Base-by-base conservation (phyloP, 2,113 vertebrate species). In the Chlamydotis undulata region DNA sequence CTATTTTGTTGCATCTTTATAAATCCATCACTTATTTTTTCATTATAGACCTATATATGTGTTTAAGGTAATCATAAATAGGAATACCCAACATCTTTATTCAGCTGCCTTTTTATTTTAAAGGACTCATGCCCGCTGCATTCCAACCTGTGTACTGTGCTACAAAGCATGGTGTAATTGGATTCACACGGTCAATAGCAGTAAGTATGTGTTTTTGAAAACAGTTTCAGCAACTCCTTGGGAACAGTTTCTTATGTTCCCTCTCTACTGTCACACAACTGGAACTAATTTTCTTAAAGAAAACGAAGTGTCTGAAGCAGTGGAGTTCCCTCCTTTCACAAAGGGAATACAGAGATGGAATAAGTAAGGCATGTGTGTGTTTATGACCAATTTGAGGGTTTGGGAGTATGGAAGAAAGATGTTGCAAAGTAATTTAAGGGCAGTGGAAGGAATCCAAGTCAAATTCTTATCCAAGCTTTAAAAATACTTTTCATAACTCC, bases 101-200 rank as follows among this genome's bases (percentile, higher is more conserved):
- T 83, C 39, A 73, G 63, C n/a, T 96, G 16, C 57, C 39, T 96
- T 90, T 95, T 49, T 97, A 64, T 97, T 75, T 98, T 97, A 67
- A 97, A 99, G 99, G 99, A 61, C 99, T 99, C 90, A 97, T 99
- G 79, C 99, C 99, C 68, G 98, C 98, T 74, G 98, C 99, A 33
- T 98, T 99, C 61, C 99, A 99, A 93, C 99, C 99, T 45, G 99
- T 99, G 56, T 99, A 99, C 92, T 99, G 98, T 56, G 99, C 99
- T n/a, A 99, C 99, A 33, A 99, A 99, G 95, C 98, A 99, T 14
- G 99, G 99, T 33, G 98, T 99, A 52, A 98, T 99, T 82, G 99
- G 99, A 97, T 99, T 99, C 98, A 99, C 99, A 52, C 98, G 99
- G 76, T 99, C 99, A 6, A 98, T 99, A 80, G 99, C 99, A 83